These are phyloP conservation scores for Plemyria rubiginata DNA, from an alignment of 2,888 invertebrate species.

Conservation along the genomic window DNA sequence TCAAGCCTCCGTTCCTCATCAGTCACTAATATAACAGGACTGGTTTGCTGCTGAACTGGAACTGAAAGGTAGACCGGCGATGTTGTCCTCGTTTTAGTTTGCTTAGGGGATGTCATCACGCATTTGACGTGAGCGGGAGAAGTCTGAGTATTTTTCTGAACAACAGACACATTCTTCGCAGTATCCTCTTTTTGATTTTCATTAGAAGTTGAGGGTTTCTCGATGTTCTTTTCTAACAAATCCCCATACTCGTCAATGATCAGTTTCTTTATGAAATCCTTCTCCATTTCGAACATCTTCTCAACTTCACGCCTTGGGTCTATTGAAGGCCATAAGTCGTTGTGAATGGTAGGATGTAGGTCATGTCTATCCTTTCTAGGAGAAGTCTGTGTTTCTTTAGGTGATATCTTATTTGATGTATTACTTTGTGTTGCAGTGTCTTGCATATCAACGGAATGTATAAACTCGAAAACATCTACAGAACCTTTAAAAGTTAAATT, in stretches of 20 bases:
- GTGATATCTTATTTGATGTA: conserved; percentile 58
- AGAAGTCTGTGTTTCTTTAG: conserved; percentile 78
- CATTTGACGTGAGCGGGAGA: conserved; percentile 74
- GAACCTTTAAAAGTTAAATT: conserved; percentile 72
- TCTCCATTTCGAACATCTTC: conserved; percentile 73
- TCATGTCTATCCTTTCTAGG: conserved; percentile 59
- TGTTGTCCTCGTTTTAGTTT: conserved; percentile 73
- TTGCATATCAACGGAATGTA: conserved; percentile 72
- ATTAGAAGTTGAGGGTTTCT: conserved; percentile 70
- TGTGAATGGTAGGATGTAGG: conserved; percentile 67
- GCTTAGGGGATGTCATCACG: conserved; percentile 78
- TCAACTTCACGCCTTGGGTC: conserved; percentile 70
- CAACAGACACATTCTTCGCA: conserved; percentile 56
- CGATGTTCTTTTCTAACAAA: conserved; percentile 66
- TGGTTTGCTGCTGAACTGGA: conserved; percentile 69
- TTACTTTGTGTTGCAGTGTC: conserved; percentile 77
- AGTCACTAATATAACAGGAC: conserved; percentile 59
- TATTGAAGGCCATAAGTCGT: conserved; percentile 69
- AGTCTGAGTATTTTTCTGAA: conserved; percentile 78
- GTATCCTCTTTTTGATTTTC: conserved; percentile 43
- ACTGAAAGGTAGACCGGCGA: conserved; percentile 64
- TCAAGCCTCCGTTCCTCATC: conserved; percentile 53
- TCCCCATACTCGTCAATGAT: conserved; percentile 76
- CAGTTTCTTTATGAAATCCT: conserved; percentile 75
- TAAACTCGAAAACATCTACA: conserved; percentile 75